phyloP scores from a whole-genome alignment of 2,888 invertebrate species.

The Aspidapion aeneum region DNA sequence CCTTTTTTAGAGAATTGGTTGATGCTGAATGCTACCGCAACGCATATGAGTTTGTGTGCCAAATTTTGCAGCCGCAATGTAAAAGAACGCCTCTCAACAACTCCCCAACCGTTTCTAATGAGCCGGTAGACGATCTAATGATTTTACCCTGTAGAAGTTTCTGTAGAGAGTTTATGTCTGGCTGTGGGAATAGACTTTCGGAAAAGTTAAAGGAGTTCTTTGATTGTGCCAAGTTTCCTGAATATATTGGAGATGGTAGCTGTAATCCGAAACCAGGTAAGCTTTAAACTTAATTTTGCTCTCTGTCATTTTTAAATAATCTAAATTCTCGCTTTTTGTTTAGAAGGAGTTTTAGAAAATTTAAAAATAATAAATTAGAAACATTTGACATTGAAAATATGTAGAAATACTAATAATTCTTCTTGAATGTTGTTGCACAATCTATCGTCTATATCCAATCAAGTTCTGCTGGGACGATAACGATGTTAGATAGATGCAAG shows the following conservation, averaged over 20 bases:
- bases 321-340: no score
- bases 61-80: conserved; percentile 80
- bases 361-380: no score
- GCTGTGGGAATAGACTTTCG: conserved; percentile 74
- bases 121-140: conserved; percentile 51
- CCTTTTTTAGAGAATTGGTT: conserved; percentile 79
- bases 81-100: conserved; percentile 23
- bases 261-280: conserved; percentile 76
- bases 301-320: no score
- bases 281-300: conserved; percentile 7
- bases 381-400: no score
- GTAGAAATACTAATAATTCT: no score
- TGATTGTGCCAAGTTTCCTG: conserved; percentile 77
- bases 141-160: conserved; percentile 77
- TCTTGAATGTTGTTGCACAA: no score
- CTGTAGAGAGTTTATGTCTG: conserved; percentile 79
- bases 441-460: no score
- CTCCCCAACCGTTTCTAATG: no score
- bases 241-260: conserved; percentile 68
- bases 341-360: no score
- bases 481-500: no score
- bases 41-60: conserved; percentile 87
- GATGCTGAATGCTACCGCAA: conserved; percentile 87
- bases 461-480: no score
- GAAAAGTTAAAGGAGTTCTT: conserved; percentile 67